These are phyloP conservation scores for Ctenopoma multispine DNA, from an alignment of 2,797 vertebrate species.

Conservation along the genomic window DNA sequence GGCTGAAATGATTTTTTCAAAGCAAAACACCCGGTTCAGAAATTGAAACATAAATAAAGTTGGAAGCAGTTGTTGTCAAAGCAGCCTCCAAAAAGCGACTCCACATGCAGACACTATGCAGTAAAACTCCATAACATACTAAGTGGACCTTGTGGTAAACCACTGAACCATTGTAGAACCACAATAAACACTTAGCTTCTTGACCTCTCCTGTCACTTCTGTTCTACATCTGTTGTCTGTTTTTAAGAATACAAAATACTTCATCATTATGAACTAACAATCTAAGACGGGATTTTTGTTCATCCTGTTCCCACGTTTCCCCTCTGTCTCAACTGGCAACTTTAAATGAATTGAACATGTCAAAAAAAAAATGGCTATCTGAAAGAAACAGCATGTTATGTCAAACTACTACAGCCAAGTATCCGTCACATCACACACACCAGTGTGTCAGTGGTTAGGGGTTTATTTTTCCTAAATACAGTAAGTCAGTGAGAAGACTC, in stretches of 20 bases:
- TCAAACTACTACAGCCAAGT: not conserved
- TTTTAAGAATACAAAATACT: not conserved
- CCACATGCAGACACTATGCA: not conserved
- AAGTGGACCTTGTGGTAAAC: too few species aligned
- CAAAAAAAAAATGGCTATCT: constrained; percentile 4
- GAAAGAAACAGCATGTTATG: not conserved
- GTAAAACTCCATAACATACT: not conserved
- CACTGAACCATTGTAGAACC: not conserved
- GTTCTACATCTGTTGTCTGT: too few species aligned
- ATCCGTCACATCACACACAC: constrained; percentile 8
- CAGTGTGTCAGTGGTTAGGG: constrained; percentile 6
- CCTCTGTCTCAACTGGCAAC: too few species aligned
- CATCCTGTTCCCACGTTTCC: too few species aligned
- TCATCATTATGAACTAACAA: not conserved
- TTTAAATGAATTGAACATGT: not conserved
- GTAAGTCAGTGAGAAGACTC: constrained; percentile 12
- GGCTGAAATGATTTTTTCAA: constrained; percentile 25
- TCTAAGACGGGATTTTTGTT: too few species aligned
- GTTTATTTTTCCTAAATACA: constrained; percentile 17
- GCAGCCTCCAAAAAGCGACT: not conserved
- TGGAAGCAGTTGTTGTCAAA: not conserved
- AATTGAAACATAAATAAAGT: constrained; percentile 17
- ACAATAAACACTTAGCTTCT: too few species aligned
- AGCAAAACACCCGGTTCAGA: constrained; percentile 1
- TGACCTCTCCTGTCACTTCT: too few species aligned